phyloP scores from a whole-genome alignment of 2,888 invertebrate genomes.

The Rhagium mordax region DNA sequence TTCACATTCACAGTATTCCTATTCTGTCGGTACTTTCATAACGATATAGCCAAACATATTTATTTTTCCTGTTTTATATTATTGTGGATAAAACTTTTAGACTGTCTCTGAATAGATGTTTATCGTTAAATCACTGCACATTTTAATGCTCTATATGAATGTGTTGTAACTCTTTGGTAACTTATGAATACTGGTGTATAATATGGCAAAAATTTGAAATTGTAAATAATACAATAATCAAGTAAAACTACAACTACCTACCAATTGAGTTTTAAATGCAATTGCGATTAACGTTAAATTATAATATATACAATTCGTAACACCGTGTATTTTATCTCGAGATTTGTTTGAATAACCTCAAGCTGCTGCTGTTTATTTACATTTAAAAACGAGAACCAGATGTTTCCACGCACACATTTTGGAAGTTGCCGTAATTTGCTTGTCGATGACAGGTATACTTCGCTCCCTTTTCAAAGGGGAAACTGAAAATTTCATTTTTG shows the following conservation, averaged over 20 bases:
- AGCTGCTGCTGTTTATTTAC: conserved; percentile 38
- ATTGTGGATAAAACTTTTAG: no score
- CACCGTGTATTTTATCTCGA: conserved; percentile 27
- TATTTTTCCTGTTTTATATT: no score
- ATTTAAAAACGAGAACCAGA: conserved; percentile 38
- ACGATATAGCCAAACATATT: no score
- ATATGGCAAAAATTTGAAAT: no score
- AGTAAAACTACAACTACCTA: neutral
- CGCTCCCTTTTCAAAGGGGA: conserved; percentile 43
- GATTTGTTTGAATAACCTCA: conserved; percentile 35
- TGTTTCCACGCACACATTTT: conserved; percentile 35
- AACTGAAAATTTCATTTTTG: conserved; percentile 42
- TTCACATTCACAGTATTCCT: no score
- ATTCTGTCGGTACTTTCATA: no score
- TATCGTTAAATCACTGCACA: no score
- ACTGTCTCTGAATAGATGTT: no score
- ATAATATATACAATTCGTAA: conserved; percentile 10
- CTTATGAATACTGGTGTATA: no score
- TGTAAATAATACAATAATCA: neutral
- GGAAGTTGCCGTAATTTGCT: conserved; percentile 41
- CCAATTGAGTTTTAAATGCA: neutral
- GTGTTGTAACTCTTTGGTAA: no score
- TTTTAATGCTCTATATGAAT: no score
- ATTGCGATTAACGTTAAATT: neutral
- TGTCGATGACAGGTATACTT: conserved; percentile 51